phyloP scores from a whole-genome alignment of 2,797 vertebrate species.

The Alcedo quadribrachys region DNA sequence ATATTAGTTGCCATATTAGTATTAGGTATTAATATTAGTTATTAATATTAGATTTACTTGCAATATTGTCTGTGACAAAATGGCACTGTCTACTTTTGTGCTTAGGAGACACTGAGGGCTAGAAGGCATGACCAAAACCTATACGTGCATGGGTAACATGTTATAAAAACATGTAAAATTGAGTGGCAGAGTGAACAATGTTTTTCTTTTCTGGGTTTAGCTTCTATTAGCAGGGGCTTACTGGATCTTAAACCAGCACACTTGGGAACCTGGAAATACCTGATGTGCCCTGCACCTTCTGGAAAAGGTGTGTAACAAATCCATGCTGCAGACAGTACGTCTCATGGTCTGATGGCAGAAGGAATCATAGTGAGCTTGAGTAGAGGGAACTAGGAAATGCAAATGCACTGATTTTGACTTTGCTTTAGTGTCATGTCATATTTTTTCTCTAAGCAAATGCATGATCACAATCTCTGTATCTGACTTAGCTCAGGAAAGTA shows the following conservation, averaged over 20 bases:
- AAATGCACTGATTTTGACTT: not conserved
- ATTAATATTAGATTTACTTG: not conserved
- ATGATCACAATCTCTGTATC: not conserved
- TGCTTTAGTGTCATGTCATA: not conserved
- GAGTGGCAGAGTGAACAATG: not conserved
- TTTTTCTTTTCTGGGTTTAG: not conserved
- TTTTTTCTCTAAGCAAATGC: not conserved
- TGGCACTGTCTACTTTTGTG: rapidly evolving
- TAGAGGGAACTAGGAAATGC: not conserved
- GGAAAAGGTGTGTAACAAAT: not conserved
- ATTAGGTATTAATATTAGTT: not conserved
- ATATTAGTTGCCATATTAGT: not conserved
- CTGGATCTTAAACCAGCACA: rapidly evolving
- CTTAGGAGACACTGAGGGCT: not conserved
- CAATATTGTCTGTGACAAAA: not conserved
- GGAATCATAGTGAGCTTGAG: not conserved
- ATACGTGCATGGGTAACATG: rapidly evolving
- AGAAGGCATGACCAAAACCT: not conserved
- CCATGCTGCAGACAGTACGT: not conserved
- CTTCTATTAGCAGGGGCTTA: not conserved
- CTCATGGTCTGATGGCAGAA: not conserved
- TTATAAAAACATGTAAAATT: not conserved
- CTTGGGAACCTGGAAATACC: not conserved
- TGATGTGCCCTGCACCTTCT: rapidly evolving
- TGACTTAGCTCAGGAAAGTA: not conserved